Base-by-base conservation (phyloP, 1,140 invertebrate genomes). In the Atta colombica region DNA sequence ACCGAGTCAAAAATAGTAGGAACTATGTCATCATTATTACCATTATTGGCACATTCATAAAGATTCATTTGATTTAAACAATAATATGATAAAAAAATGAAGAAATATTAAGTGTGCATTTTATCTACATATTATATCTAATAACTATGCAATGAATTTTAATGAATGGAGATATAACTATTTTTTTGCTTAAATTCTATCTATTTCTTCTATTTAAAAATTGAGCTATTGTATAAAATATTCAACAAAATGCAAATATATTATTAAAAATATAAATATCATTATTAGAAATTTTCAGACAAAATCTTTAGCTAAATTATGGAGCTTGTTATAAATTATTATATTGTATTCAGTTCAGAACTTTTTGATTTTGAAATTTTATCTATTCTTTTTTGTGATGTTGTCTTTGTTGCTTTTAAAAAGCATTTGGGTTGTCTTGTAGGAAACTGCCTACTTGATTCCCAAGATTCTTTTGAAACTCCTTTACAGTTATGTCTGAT, bases 381-480 rank as follows among this genome's bases (percentile, higher is more conserved):
- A 49, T 51, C 10, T 60, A 61, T 61, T 45, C 5, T 65, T 51
- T 2, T 45, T 75, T 0, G 18, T 0, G n/a, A 25, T 35, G 6
- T 6, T n/a, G 0, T 16, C 10, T 39, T 5, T 3, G 16, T 3
- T 14, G 25, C 16, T 10, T 21, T 91, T 65, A 94, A 77, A 92
- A 94, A 45, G 92, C 92, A 68, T 94, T 88, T 0, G 94, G 94
- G 87, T 95, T 95, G 74, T 95, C 95, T 53, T 92, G 92, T 2
- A 95, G 91, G 35, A 92, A 95, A 1, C 86, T 87, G 21, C 92
- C 91, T 35, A 95, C 86, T 60, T 94, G 93, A 25, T 94, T 95
- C 7, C 92, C 93, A 45, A 95, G 92, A 77, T 94, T 88, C 60
- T 74, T 90, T 69, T 91, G 92, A 80, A 95, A 95, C 25, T 95